Conservation (phyloP, 2,888 invertebrate genomes). For the Belgica antarctica region DNA sequence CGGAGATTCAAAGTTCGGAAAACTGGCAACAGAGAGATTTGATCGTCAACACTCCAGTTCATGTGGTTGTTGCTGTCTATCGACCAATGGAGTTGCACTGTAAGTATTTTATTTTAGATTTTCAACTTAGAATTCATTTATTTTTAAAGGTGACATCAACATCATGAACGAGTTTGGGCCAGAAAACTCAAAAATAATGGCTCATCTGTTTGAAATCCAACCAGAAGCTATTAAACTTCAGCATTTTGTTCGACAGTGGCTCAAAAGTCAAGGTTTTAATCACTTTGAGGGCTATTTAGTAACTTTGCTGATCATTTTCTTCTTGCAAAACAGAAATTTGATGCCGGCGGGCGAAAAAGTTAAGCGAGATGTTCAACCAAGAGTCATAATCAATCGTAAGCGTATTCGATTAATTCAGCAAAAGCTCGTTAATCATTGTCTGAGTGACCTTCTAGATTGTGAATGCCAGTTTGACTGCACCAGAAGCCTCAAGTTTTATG, state of each 20-base stretch:
- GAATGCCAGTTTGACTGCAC: neutral
- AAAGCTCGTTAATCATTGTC: neutral
- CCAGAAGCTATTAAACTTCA: neutral
- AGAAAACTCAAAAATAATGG: slow-evolving; percentile 4
- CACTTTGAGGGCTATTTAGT: neutral
- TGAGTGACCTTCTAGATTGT: no score
- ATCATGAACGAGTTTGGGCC: neutral
- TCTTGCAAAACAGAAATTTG: neutral
- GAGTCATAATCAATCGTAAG: slow-evolving; percentile 1
- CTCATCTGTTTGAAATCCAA: slow-evolving; percentile 18
- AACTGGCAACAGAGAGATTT: no score
- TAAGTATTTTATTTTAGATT: no score
- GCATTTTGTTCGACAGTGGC: slow-evolving; percentile 1
- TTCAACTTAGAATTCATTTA: no score
- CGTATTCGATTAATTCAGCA: neutral
- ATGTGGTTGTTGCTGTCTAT: no score
- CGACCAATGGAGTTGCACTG: no score
- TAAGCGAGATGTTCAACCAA: neutral
- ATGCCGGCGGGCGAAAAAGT: slow-evolving; percentile 1
- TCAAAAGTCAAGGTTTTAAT: neutral
- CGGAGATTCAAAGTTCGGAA: no score
- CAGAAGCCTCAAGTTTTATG: neutral
- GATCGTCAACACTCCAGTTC: no score
- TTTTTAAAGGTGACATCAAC: slow-evolving; percentile 12
- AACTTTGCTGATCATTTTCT: slow-evolving; percentile 13